These are phyloP conservation scores for Coronaproctus castanopsis DNA, from an alignment of 2,888 invertebrate species.

Conservation along the genomic window DNA sequence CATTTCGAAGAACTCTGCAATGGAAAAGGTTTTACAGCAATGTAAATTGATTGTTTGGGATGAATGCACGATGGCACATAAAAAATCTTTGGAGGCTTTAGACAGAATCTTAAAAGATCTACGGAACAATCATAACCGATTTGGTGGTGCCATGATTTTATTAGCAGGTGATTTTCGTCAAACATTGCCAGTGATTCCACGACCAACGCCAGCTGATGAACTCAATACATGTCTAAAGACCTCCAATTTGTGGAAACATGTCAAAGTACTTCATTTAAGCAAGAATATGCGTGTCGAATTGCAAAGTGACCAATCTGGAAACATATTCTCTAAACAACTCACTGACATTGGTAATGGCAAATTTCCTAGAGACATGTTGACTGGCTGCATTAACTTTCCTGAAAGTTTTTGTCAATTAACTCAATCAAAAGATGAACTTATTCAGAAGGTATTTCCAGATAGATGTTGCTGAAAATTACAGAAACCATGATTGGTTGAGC, in stretches of 20 bases:
- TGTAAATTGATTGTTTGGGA: slow-evolving; percentile 20
- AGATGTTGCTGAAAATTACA: too few relatives aligned
- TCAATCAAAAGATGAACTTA: neutral
- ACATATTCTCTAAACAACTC: neutral
- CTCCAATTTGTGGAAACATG: slow-evolving; percentile 17
- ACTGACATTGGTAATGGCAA: neutral
- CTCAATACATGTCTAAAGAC: slow-evolving; percentile 20
- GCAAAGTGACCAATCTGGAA: neutral
- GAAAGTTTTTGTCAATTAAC: neutral
- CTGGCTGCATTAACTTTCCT: neutral
- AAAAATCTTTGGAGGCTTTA: slow-evolving; percentile 19
- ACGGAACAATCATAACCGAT: neutral
- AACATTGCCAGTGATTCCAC: slow-evolving; percentile 16
- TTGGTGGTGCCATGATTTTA: slow-evolving; percentile 14
- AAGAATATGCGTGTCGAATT: neutral
- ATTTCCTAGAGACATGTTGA: neutral
- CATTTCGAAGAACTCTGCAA: neutral
- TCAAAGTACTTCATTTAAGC: neutral
- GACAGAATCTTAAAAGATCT: slow-evolving; percentile 15
- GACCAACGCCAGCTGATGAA: slow-evolving; percentile 5
- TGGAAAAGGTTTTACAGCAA: slow-evolving; percentile 13
- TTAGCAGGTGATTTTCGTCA: slow-evolving; percentile 22
- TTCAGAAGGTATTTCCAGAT: neutral
- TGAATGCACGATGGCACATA: slow-evolving; percentile 21
- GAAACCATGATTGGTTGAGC: too few relatives aligned